Evolutionary conservation across 1,140 invertebrate species (phyloP).

Genomic region (Luehdorfia chinensis): DNA sequence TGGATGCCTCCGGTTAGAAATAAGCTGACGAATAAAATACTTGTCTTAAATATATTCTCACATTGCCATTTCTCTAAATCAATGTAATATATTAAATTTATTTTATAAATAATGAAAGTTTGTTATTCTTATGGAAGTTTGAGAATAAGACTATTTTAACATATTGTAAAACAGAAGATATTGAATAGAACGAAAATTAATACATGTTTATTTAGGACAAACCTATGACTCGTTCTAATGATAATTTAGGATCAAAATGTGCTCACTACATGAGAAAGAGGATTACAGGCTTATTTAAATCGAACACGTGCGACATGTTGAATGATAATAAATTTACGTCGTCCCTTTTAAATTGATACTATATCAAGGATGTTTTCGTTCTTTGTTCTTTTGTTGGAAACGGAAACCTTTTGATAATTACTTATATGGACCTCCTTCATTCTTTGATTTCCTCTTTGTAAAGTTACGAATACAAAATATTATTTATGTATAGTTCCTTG

Average conservation of each 20-base stretch:
- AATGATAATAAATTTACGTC: conserved; percentile 2
- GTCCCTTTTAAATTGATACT: conserved; percentile 8
- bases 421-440: background rate
- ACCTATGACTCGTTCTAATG: conserved; percentile 3
- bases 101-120: too few relatives aligned
- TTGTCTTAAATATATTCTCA: too few relatives aligned
- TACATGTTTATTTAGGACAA: conserved; percentile 12
- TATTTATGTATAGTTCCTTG: too few relatives aligned
- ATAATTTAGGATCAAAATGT: conserved; percentile 13
- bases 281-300: conserved; percentile 10
- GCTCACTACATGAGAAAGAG: conserved; percentile 10
- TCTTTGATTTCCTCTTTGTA: background rate
- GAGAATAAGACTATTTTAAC: too few relatives aligned
- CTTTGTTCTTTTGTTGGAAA: conserved; percentile 8
- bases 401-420: background rate
- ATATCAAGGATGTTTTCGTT: background rate
- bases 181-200: conserved; percentile 10
- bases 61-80: too few relatives aligned
- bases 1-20: too few relatives aligned
- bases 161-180: too few relatives aligned
- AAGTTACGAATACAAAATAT: too few relatives aligned
- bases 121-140: too few relatives aligned
- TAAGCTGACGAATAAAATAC: too few relatives aligned
- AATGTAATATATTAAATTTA: too few relatives aligned
- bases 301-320: conserved; percentile 3